Percentiles rank a stretch among this genome's conserved stretches.
Evolutionary conservation across 2,113 vertebrate genomes (phyloP).

Genomic region (Butastur rufipennis): DNA sequence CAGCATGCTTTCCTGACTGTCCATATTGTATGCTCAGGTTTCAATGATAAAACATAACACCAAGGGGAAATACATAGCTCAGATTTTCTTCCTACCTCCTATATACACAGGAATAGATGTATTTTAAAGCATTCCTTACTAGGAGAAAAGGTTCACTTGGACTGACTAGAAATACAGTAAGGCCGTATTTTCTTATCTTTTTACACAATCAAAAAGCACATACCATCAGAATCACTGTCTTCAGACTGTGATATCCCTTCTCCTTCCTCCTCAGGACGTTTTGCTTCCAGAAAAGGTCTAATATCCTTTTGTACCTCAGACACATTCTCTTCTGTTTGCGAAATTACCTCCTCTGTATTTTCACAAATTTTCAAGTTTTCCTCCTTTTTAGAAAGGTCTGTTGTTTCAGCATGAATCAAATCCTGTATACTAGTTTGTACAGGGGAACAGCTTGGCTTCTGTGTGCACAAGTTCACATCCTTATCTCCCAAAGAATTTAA

Average conservation of each 20-base stretch:
- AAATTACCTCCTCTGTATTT: neutral
- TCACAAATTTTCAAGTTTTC: neutral
- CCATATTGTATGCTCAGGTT: neutral
- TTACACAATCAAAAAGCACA: neutral
- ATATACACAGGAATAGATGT: neutral
- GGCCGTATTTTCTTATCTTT: neutral
- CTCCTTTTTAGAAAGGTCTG: neutral
- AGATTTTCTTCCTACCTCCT: neutral
- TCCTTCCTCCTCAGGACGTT: neutral
- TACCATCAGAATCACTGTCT: constrained; percentile 88
- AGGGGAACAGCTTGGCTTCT: neutral
- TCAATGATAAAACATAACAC: neutral
- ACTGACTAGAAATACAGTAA: neutral
- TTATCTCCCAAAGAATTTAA: neutral
- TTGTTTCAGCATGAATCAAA: neutral
- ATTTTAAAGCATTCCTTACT: neutral
- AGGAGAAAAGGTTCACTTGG: neutral
- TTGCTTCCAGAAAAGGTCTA: neutral
- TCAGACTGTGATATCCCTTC: constrained; percentile 11
- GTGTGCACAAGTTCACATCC: neutral
- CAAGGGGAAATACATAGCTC: neutral
- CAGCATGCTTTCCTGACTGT: neutral
- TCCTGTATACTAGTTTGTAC: neutral
- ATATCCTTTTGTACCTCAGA: neutral
- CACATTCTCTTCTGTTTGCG: neutral